Evolutionary conservation across 2,888 invertebrate species (phyloP).

Genomic region (Cloeon dipterum): DNA sequence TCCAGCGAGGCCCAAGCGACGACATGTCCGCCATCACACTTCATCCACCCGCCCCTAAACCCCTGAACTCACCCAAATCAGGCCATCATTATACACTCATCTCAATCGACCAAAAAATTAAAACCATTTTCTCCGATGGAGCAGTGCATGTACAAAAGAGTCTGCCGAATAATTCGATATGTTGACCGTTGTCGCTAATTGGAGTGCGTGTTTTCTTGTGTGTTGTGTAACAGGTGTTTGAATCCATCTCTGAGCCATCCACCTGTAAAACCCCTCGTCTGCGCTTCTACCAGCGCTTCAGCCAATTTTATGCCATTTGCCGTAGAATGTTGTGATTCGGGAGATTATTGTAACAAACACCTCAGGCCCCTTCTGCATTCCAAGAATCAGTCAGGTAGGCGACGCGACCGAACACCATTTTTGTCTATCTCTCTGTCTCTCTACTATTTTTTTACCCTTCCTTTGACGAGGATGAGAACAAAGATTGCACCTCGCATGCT

Average conservation of each 20-base stretch:
- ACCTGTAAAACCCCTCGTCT: conserved; percentile 59
- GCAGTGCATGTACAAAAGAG: too few relatives aligned
- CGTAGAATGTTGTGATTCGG: conserved; percentile 59
- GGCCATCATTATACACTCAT: too few relatives aligned
- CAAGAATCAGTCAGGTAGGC: conserved; percentile 35
- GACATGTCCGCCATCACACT: too few relatives aligned
- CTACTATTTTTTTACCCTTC: conserved; percentile 1
- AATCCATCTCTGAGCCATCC: conserved; percentile 47
- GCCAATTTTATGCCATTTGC: conserved; percentile 53
- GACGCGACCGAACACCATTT: too few relatives aligned
- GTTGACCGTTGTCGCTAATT: conserved; percentile 7
- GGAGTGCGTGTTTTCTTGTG: conserved; percentile 8
- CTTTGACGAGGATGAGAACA: neutral
- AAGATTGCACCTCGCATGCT: neutral
- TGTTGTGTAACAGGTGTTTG: conserved; percentile 39
- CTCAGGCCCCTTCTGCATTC: conserved; percentile 42
- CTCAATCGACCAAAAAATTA: too few relatives aligned
- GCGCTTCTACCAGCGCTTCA: conserved; percentile 51
- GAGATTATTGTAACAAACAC: conserved; percentile 47
- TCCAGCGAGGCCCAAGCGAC: too few relatives aligned
- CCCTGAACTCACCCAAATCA: too few relatives aligned
- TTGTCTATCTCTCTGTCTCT: conserved; percentile 2
- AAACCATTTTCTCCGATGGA: too few relatives aligned
- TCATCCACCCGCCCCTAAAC: too few relatives aligned
- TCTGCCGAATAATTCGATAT: too few relatives aligned